phyloP scores from a whole-genome alignment of 2,797 vertebrate species.

The Rhadinocentrus ornatus region DNA sequence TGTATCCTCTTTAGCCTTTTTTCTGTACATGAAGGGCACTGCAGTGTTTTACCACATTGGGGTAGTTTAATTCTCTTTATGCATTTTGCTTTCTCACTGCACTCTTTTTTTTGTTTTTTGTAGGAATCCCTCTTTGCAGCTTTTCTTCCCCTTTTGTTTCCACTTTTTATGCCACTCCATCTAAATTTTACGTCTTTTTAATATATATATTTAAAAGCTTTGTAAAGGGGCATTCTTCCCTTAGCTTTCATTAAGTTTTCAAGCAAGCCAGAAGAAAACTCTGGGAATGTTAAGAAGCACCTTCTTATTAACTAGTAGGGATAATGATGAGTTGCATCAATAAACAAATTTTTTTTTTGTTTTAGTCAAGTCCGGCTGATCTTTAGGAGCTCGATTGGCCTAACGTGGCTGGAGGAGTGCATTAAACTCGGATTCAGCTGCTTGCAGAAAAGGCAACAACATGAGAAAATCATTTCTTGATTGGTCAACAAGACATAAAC shows the following conservation, averaged over 20 bases:
- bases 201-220: background rate
- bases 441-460: background rate
- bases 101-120: background rate
- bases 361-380: background rate
- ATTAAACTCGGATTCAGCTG: too few species aligned
- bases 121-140: conserved; percentile 15
- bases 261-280: background rate
- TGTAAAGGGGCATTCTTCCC: background rate
- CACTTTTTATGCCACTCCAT: background rate
- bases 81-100: conserved; percentile 36
- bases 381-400: too few species aligned
- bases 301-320: background rate
- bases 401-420: too few species aligned
- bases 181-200: background rate
- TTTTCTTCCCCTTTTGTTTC: conserved; percentile 8
- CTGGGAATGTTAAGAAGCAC: background rate
- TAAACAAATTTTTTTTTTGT: background rate
- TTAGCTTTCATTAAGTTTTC: background rate
- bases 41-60: conserved; percentile 68
- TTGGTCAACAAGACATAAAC: too few species aligned
- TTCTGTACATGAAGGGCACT: conserved; percentile 75
- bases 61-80: conserved; percentile 51
- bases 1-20: conserved; percentile 70
- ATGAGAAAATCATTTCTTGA: background rate
- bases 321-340: background rate